Evolutionary conservation across 1,140 invertebrate species (phyloP), one percentile per base, ranked within the genome.

Genomic region (Brachionus koreanus): DNA sequence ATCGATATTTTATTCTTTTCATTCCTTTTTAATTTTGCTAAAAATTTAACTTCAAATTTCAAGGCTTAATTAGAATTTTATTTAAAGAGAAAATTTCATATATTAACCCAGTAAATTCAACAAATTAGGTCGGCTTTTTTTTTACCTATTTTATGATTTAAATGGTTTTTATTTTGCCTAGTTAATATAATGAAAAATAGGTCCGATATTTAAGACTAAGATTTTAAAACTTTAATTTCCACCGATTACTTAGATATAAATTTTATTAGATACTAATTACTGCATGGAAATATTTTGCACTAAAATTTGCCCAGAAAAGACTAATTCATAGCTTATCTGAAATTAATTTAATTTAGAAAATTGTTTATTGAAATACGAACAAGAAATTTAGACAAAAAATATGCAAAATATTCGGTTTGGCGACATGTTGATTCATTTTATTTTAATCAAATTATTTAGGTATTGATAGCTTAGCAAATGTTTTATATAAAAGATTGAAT

Each of bases 401-500:
- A 52, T 52, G 49, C 19, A 57, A 57, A 25, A 57, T 25, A 23
- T 23, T 57, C 49, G 16, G 49, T 57, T 9, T 57, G 16, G 49
- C 49, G 19, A 57, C 49, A 57, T 57, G 49, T 57, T 57, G 49
- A 23, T 19, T 57, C 16, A n/a, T 57, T 19, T 57, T 23, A 57
- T 57, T 57, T 23, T 57, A 57, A 57, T 57, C 49, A 57, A 57
- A 57, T 57, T 57, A 57, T 57, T 57, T 57, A 57, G 19, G 49
- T 23, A 57, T 57, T 57, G 16, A 57, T 49, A 57, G 49, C 16
- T 19, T 9, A 42, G 39, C 7, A 42, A 42, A 42, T 13, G 12
- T 42, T 42, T 3, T 29, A 29, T 2, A 29, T 29, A 29, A 29
- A 29, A 29, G 3, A 29, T 29, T 29, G 29, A 29, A 29, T 29